A percentile compares a stretch with the other conserved stretches of the same genome.
Evolutionary conservation across 2,113 vertebrate species (phyloP).

Genomic region (Gymnocephalus cernua): DNA sequence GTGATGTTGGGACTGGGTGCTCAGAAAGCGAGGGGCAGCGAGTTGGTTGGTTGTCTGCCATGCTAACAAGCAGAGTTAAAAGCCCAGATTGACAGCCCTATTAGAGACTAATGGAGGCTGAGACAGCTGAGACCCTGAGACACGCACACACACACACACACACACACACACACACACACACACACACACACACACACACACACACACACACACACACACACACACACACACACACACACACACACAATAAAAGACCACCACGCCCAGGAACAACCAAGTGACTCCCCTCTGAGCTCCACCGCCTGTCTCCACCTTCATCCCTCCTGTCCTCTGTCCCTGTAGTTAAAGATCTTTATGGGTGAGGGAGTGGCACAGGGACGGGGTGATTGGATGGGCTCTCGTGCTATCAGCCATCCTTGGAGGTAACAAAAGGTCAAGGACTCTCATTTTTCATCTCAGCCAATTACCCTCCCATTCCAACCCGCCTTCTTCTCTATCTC

Average conservation of each 20-base stretch:
- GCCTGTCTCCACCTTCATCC: slow-evolving; percentile 62
- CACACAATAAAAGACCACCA: slow-evolving; percentile 64
- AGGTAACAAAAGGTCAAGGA: slow-evolving; percentile 84
- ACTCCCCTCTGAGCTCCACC: slow-evolving; percentile 46
- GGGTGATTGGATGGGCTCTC: slow-evolving; percentile 64
- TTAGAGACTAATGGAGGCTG: slow-evolving; percentile 83
- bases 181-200: slow-evolving; percentile 46
- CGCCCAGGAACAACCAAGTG: slow-evolving; percentile 59
- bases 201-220: slow-evolving; percentile 40
- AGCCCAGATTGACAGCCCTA: slow-evolving; percentile 80
- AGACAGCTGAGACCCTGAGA: slow-evolving; percentile 79
- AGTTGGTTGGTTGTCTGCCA: slow-evolving; percentile 65
- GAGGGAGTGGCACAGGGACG: slow-evolving; percentile 62
- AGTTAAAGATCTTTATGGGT: slow-evolving; percentile 82
- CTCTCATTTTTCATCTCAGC: slow-evolving; percentile 83
- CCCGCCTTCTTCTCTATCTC: slow-evolving; percentile 42
- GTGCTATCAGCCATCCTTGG: slow-evolving; percentile 72
- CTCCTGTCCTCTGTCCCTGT: slow-evolving; percentile 67
- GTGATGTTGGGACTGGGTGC: slow-evolving; percentile 31
- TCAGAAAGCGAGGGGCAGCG: slow-evolving; percentile 41
- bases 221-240: slow-evolving; percentile 46
- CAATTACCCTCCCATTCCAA: slow-evolving; percentile 76
- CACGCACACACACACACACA: slow-evolving; percentile 40
- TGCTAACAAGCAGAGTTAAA: slow-evolving; percentile 80
- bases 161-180: slow-evolving; percentile 40